These are phyloP conservation scores for Xestoiulus laeticollis DNA, from an alignment of 2,888 invertebrate species.

Conservation along the genomic window DNA sequence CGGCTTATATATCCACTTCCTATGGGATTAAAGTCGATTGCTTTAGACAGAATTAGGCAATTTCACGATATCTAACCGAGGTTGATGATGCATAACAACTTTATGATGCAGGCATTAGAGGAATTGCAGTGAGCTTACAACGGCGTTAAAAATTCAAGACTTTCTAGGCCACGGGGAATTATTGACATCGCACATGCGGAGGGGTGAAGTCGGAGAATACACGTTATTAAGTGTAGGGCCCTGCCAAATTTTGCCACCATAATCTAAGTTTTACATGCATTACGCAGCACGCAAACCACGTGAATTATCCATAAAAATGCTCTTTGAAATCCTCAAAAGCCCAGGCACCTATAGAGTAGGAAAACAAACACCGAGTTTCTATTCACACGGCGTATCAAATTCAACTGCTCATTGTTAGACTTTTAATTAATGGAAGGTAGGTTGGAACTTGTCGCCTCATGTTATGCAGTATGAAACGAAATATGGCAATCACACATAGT, in stretches of 20 bases:
- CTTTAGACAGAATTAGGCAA: constrained; percentile 34
- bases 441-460: not conserved
- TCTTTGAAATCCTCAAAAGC: not conserved
- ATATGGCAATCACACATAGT: no score
- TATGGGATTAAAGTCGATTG: constrained; percentile 25
- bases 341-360: not conserved
- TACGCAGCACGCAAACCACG: not conserved
- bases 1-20: not conserved
- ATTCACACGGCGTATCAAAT: not conserved
- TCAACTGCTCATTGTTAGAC: not conserved
- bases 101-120: constrained; percentile 29
- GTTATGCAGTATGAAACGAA: not conserved
- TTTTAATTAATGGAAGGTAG: not conserved
- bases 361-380: not conserved
- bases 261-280: not conserved
- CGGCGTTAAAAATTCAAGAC: constrained; percentile 20
- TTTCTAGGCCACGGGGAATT: not conserved
- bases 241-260: constrained; percentile 17
- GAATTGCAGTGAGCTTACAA: not conserved
- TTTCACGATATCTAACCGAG: constrained; percentile 34
- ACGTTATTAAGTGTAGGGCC: not conserved
- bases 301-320: not conserved
- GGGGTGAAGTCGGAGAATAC: not conserved
- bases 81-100: constrained; percentile 29
- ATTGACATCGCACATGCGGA: not conserved